Base-by-base conservation (phyloP, 1,140 invertebrate species). In the Dufourea novaeangliae region DNA sequence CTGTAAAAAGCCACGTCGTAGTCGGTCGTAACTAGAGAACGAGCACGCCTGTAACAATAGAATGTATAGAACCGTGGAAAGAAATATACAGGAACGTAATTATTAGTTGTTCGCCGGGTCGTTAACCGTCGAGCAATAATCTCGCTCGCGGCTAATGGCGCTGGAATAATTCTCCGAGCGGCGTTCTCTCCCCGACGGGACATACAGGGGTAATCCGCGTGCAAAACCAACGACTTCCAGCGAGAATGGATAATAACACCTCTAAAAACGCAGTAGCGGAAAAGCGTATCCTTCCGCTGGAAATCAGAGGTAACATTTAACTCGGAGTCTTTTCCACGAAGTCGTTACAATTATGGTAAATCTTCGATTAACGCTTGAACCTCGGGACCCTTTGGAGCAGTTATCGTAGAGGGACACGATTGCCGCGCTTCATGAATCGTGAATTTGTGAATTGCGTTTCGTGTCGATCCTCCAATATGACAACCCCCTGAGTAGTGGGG, bases 231-330 rank as follows among this genome's bases (percentile, higher is more conserved):
- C 66, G 59, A 66, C n/a, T 80, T 56, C 46, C 59, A 37, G 44
- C 39, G 52, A 56, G 59, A n/a, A 69, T 52, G 80, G 79, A 66
- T 81, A 75, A 80, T 82, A 74, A 80, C 34, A 14, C 41, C 12
- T 25, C 10, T 22, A 75, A 80, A 27, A 64, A 75, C 12, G 41
- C n/a, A 3, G 8, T n/a, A 37, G 56, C 22, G n/a, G n/a, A n/a
- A n/a, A n/a, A n/a, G n/a, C n/a, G n/a, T n/a, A n/a, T n/a, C n/a
- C n/a, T n/a, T n/a, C n/a, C n/a, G n/a, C n/a, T n/a, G n/a, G n/a
- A n/a, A n/a, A n/a, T n/a, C n/a, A n/a, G n/a, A n/a, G n/a, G n/a
- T n/a, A n/a, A n/a, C n/a, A n/a, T n/a, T n/a, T n/a, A n/a, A n/a
- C n/a, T n/a, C n/a, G n/a, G n/a, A n/a, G n/a, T n/a, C n/a, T n/a